phyloP scores from a whole-genome alignment of 2,113 vertebrate genomes.

The Carettochelys insculpta region DNA sequence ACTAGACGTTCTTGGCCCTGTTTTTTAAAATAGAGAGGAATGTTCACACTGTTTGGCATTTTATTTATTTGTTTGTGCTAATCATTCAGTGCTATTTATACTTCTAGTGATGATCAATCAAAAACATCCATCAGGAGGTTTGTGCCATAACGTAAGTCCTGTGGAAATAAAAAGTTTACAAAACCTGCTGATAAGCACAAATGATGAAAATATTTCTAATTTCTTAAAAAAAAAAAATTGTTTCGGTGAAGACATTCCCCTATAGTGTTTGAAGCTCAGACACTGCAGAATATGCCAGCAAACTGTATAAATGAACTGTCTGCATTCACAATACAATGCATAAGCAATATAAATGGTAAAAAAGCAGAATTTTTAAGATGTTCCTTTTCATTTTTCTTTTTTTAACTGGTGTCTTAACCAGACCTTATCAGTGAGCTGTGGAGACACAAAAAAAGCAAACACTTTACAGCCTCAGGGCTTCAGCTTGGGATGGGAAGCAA shows the following conservation, averaged over 20 bases:
- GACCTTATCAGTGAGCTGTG: too few species aligned
- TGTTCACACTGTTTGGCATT: too few species aligned
- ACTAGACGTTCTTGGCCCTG: too few species aligned
- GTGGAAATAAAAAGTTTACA: neutral
- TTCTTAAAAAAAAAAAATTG: too few species aligned
- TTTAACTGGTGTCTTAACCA: neutral
- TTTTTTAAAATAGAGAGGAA: too few species aligned
- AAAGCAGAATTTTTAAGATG: neutral
- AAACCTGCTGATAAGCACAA: neutral
- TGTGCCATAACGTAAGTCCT: neutral
- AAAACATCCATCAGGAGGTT: neutral
- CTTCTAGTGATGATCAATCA: neutral
- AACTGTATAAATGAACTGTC: neutral
- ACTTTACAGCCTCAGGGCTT: neutral
- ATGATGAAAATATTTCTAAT: too few species aligned
- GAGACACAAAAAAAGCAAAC: neutral
- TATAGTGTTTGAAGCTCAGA: neutral
- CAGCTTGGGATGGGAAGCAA: too few species aligned
- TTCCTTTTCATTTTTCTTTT: neutral
- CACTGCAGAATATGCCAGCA: neutral
- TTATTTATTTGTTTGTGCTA: too few species aligned
- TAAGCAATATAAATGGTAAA: neutral
- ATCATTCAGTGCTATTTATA: too few species aligned
- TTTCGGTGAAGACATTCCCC: too few species aligned
- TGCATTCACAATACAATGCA: neutral